Evolutionary conservation across 2,797 vertebrate species (phyloP), one percentile per base, ranked within the genome.

Genomic region (Borostomias antarcticus): DNA sequence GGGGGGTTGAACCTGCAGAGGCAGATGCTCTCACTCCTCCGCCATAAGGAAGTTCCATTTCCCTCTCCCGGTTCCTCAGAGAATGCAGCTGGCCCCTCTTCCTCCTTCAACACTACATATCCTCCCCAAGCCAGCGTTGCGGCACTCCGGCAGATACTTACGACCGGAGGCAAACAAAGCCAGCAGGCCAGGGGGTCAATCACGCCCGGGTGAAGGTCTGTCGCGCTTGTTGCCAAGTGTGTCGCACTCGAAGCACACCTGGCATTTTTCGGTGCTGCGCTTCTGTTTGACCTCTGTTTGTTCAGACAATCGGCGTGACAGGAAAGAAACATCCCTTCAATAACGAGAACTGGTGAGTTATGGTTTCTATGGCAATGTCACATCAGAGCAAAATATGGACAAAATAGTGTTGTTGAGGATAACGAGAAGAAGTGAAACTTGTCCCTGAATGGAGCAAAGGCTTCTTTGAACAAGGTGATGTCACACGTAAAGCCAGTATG

Each of bases 211-310:
- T 37, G 73, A 77, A 65, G 86, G 77, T 77, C 65, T 65, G 66
- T 59, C 30, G 53, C 23, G 33, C 62, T n/a, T 61, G 72, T 64
- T 73, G 73, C 86, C 85, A 84, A 86, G 86, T 86, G 84, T 85
- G 79, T 76, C 80, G 72, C 74, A 64, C 69, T 80, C 67, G 82
- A 74, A 82, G 72, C 69, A 74, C 81, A 73, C 74, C 80, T 69
- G 78, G 71, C 73, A 77, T 80, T 76, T 75, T 70, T 74, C 73
- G 66, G 69, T n/a, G n/a, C n/a, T n/a, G n/a, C n/a, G 67, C 28
- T 63, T 82, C 69, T 48, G 72, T 82, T 76, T 82, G 80, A 86
- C 80, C 71, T 73, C 62, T 67, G 21, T 53, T 64, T 78, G 75
- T 77, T n/a, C 62, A 82, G 72, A 70, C 57, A 56, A 13, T 5